These are phyloP conservation scores for Mactromeris polynyma DNA, from an alignment of 2,888 invertebrate species.

Conservation along the genomic window DNA sequence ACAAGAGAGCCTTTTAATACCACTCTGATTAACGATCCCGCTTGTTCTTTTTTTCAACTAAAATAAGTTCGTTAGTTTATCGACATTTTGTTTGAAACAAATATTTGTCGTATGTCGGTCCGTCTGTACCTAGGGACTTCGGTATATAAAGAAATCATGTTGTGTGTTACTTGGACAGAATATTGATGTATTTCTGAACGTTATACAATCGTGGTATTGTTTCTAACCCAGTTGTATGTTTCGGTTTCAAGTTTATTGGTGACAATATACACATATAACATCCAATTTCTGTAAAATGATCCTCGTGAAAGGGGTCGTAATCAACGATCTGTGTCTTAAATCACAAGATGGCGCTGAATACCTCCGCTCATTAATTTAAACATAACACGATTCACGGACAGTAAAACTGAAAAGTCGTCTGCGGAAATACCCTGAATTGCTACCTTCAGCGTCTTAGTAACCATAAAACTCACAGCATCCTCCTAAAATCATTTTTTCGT, in stretches of 20 bases:
- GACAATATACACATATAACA: background rate
- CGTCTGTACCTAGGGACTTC: too few species aligned
- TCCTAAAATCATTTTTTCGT: constrained; percentile 27
- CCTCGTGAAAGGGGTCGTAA: background rate
- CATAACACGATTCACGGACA: background rate
- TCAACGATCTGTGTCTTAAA: background rate
- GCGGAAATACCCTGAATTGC: background rate
- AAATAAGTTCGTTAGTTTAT: too few species aligned
- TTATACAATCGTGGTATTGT: background rate
- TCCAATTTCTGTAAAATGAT: background rate
- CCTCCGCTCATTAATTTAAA: background rate
- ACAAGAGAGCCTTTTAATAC: too few species aligned
- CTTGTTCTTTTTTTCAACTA: too few species aligned
- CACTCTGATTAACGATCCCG: too few species aligned
- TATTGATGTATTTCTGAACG: background rate
- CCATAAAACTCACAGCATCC: constrained; percentile 39
- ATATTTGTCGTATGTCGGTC: too few species aligned
- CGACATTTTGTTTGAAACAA: too few species aligned
- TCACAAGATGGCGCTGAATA: background rate
- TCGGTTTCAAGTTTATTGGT: background rate
- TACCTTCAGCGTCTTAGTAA: background rate
- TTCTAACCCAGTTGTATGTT: background rate
- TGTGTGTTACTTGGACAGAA: background rate
- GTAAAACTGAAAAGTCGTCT: background rate
- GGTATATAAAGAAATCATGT: too few species aligned